Base-by-base conservation (phyloP, 2,113 vertebrate genomes). In the Lycocorax pyrrhopterus region DNA sequence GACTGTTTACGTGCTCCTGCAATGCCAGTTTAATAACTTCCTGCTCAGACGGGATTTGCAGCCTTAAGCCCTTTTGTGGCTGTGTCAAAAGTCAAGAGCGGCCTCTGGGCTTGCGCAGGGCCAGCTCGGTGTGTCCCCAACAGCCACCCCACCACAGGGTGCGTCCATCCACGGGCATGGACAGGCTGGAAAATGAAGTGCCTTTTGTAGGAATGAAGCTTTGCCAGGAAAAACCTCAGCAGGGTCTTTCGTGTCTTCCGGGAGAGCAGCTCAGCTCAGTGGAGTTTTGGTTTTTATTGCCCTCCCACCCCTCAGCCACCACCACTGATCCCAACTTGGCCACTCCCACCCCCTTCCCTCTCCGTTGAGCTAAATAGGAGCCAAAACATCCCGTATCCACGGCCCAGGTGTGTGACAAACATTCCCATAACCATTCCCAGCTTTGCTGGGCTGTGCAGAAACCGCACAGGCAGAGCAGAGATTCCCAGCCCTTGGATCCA, bases 31-130 rank as follows among this genome's bases (percentile, higher is more conserved):
- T 74, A 94, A 59, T 60, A 60, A 56, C 79, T 88, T 95, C 94
- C 94, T 95, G 85, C 95, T 97, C 95, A 90, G 85, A 90, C 75
- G 13, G 85, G 94, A 86, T 88, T 94, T 93, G 75, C 3, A 10
- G 85, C 72, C 1, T 53, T 96, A 88, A 96, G 60, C 88, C 92
- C 66, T 78, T 92, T 46, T 64, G 82, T 5, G 25, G 56, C 93
- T 16, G 6, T 59, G 88, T 90, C 93, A 88, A 13, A 88, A 93
- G 93, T 84, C 93, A 72, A 67, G 49, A 35, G 44, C 13, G 16
- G 69, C 43, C 6, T 9, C 20, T 2, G 32, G 13, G 43, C 35
- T 79, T 1, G 12, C 0, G 0, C 72, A 5, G 62, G 74, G 51
- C 56, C 13, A 5, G 80, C 68, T 63, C 19, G 2, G 39, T 1